Conservation (phyloP, 23 tunicate species). For the Phallusia fumigata region DNA sequence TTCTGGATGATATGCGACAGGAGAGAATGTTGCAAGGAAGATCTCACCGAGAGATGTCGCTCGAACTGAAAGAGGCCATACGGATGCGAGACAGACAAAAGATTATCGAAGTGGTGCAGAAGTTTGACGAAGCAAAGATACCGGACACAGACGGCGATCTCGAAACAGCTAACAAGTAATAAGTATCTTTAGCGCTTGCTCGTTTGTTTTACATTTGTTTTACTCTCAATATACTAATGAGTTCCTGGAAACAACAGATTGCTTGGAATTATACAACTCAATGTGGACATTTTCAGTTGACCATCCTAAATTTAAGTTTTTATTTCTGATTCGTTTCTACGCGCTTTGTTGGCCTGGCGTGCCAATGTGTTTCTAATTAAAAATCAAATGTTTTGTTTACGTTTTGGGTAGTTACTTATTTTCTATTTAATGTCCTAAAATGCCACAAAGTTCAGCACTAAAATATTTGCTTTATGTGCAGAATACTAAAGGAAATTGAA, state of each 20-base stretch:
- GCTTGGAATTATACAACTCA: too few relatives aligned
- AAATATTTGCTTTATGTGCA: neutral
- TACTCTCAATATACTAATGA: too few relatives aligned
- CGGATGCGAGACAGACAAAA: conserved; percentile 15
- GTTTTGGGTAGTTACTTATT: too few relatives aligned
- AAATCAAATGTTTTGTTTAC: too few relatives aligned
- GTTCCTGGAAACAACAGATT: too few relatives aligned
- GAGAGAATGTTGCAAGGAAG: conserved; percentile 48
- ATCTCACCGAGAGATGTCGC: conserved; percentile 32
- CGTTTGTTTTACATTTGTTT: neutral
- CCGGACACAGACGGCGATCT: conserved; percentile 31
- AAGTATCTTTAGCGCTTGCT: neutral
- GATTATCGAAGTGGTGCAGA: conserved; percentile 27
- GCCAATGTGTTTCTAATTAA: too few relatives aligned
- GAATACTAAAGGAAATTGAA: conserved; percentile 18
- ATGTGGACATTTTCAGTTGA: too few relatives aligned
- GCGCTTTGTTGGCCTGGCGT: too few relatives aligned
- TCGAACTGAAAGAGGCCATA: conserved; percentile 43
- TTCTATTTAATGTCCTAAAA: too few relatives aligned
- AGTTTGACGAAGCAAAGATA: conserved; percentile 38
- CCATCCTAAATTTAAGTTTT: too few relatives aligned
- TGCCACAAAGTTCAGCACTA: too few relatives aligned
- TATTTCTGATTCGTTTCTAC: too few relatives aligned
- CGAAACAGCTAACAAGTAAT: conserved; percentile 63
- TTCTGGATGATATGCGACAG: conserved; percentile 28